Evolutionary conservation across 2,113 vertebrate genomes (phyloP).

Genomic region (Gymnobelideus leadbeateri): DNA sequence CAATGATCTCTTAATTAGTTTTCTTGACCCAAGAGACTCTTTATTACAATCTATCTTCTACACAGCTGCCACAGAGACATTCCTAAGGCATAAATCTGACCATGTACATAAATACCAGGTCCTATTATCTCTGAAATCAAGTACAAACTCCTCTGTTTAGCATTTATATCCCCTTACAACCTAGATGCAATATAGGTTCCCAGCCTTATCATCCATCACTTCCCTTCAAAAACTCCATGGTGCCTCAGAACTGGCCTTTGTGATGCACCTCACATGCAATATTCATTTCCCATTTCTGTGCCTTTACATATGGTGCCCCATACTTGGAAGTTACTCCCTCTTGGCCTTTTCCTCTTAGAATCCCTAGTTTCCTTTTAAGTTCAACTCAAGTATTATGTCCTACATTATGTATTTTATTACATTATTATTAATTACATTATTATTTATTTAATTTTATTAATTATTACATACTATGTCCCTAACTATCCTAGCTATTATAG

Average conservation of each 20-base stretch:
- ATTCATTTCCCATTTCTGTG: background rate
- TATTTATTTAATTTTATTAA: too few species aligned
- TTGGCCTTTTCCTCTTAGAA: background rate
- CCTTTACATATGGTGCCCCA: background rate
- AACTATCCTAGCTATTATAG: background rate
- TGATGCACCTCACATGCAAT: background rate
- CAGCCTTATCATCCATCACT: background rate
- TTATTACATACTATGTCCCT: background rate
- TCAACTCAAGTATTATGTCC: background rate
- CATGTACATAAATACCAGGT: background rate
- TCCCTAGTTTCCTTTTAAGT: background rate
- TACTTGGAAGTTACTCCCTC: background rate
- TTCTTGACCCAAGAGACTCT: background rate
- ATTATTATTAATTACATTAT: too few species aligned
- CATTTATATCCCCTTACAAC: background rate
- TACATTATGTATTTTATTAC: background rate
- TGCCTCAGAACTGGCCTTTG: background rate
- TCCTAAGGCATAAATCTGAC: background rate
- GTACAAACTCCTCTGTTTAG: background rate
- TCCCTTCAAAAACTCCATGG: background rate
- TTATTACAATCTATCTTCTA: background rate
- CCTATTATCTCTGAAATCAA: background rate
- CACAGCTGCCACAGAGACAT: background rate
- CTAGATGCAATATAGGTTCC: background rate
- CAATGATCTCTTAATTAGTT: background rate